Evolutionary conservation across 2,113 vertebrate species (phyloP), one percentile per base, ranked within the genome.

Genomic region (Hypomesus transpacificus): DNA sequence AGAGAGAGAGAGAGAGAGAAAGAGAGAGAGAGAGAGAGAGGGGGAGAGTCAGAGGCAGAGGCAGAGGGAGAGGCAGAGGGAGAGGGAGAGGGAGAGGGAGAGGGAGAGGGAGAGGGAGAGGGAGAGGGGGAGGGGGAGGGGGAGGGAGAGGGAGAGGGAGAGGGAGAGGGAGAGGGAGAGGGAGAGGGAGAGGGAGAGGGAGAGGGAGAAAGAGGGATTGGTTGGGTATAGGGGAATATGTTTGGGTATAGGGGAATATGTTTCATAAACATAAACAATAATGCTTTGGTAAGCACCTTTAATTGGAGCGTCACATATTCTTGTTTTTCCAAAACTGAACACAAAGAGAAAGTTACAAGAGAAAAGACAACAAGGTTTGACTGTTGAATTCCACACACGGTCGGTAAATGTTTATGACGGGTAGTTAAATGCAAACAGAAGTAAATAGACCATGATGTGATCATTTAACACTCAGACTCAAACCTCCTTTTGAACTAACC

Each of bases 351-450:
- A 20, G 22, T n/a, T 39, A 64, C 31, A 20, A 31, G 8, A 64
- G 31, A 34, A 31, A 64, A 64, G 62, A 4, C 17, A 39, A 46
- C 20, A 64, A 34, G 14, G 20, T 65, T 65, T 62, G 13, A 5
- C 63, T 50, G 24, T 20, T 4, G 26, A 61, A 61, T 14, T 26
- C 70, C 52, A 22, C 21, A 66, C 51, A 58, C 34, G 65, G 50
- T 39, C 11, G 24, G 58, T 34, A 54, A 26, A 24, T 14, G 9
- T 75, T 75, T 70, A 74, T 68, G 56, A 61, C 57, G 31, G 54
- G 51, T 20, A 14, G 14, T 78, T 74, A 74, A 74, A 78, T 70
- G 72, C 68, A 79, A 71, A 79, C 61, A 74, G 73, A 74, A 73
- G 31, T 70, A 66, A 70, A 66, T 56, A 46, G 46, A 46, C 52